A percentile compares a stretch with the other conserved stretches of the same genome.
Conservation (phyloP, 2,888 invertebrate genomes). For the Ferdinandea cuprea region DNA sequence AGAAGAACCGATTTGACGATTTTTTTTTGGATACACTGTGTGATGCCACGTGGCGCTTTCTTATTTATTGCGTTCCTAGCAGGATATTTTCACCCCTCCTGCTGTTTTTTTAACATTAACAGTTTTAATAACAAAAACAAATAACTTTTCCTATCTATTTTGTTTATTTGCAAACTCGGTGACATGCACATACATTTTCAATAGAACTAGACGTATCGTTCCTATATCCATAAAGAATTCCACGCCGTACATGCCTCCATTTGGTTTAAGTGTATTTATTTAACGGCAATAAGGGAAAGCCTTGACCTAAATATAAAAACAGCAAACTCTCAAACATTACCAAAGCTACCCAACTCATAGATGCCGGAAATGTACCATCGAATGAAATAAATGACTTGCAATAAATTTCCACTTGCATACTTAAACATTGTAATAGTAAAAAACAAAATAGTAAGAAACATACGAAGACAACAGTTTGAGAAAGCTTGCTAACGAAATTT, state of each 20-base stretch:
- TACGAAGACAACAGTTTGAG: background rate
- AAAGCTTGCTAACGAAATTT: background rate
- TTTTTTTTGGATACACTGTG: background rate
- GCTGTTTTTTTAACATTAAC: background rate
- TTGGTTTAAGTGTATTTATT: too few relatives aligned
- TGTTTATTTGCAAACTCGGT: slow-evolving; percentile 7
- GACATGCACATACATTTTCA: slow-evolving; percentile 24
- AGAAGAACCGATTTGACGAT: background rate
- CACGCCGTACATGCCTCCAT: too few relatives aligned
- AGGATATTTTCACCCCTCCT: background rate
- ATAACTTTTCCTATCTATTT: slow-evolving; percentile 11
- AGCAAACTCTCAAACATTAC: background rate
- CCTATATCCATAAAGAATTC: too few relatives aligned
- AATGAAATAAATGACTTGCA: slow-evolving; percentile 62
- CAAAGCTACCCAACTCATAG: slow-evolving; percentile 33
- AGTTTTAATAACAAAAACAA: slow-evolving; percentile 1
- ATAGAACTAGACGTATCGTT: too few relatives aligned
- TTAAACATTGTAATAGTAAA: background rate
- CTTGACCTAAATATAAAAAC: slow-evolving; percentile 51
- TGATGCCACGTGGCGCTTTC: background rate
- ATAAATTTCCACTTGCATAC: slow-evolving; percentile 60
- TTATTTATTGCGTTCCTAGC: slow-evolving; percentile 8
- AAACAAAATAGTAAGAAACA: background rate
- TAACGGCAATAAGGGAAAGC: slow-evolving; percentile 23
- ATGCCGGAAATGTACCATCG: slow-evolving; percentile 59